Evolutionary conservation across 2,888 invertebrate species (phyloP).

Genomic region (Amiota mariae): DNA sequence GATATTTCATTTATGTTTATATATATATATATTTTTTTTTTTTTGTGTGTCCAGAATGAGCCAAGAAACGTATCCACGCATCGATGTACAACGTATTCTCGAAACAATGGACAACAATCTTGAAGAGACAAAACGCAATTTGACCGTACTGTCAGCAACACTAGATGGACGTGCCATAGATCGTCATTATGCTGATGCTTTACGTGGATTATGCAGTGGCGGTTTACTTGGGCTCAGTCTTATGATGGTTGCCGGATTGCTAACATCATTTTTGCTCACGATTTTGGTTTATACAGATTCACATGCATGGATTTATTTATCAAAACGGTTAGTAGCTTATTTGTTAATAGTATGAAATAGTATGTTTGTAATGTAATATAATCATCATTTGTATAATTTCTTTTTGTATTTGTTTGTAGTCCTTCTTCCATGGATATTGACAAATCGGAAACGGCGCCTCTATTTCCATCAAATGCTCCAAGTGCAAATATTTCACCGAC

Average conservation of each 20-base stretch:
- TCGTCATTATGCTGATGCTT: constrained; percentile 85
- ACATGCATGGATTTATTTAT: constrained; percentile 96
- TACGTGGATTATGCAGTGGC: constrained; percentile 86
- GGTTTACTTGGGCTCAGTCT: constrained; percentile 88
- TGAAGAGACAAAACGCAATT: constrained; percentile 71
- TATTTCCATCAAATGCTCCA: constrained; percentile 72
- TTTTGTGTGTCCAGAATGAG: constrained; percentile 66
- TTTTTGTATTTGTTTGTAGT: constrained; percentile 46
- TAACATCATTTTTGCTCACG: constrained; percentile 91
- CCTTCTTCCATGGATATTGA: constrained; percentile 68
- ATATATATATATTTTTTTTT: background rate
- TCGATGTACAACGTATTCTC: constrained; percentile 69
- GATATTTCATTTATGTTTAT: no score
- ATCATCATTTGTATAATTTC: background rate
- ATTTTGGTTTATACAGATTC: constrained; percentile 95
- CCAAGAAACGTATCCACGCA: constrained; percentile 72
- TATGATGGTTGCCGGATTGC: constrained; percentile 89
- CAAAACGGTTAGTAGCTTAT: constrained; percentile 82
- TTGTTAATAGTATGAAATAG: background rate
- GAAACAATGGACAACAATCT: constrained; percentile 71
- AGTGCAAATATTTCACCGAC: constrained; percentile 72
- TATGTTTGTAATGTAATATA: background rate
- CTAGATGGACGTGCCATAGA: constrained; percentile 89
- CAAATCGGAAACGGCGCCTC: constrained; percentile 73
- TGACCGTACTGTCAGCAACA: constrained; percentile 76